Conservation (phyloP, 2,888 invertebrate genomes). For the Drosophila silvestris region DNA sequence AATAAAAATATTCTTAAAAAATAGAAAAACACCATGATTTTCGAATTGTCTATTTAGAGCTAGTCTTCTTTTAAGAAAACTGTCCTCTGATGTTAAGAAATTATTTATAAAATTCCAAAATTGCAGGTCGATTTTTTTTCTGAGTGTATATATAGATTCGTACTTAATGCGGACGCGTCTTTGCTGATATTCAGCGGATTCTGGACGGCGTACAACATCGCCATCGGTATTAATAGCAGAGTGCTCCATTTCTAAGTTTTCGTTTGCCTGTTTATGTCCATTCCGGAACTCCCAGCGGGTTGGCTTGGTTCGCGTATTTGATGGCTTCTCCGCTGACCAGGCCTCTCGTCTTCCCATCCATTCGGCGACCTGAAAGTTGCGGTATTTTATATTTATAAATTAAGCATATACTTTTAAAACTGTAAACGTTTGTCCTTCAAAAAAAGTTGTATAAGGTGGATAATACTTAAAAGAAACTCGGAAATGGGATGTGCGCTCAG, state of each 20-base stretch:
- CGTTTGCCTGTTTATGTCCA: slow-evolving; percentile 86
- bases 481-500: slow-evolving; percentile 18
- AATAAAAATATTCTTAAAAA: neutral
- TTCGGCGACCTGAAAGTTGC: slow-evolving; percentile 86
- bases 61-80: neutral
- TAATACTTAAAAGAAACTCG: neutral
- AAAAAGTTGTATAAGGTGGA: neutral
- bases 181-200: slow-evolving; percentile 83
- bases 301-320: slow-evolving; percentile 88
- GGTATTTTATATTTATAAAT: neutral
- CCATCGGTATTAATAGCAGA: slow-evolving; percentile 57
- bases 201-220: slow-evolving; percentile 71
- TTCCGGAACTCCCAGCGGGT: slow-evolving; percentile 91
- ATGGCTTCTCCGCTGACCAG: slow-evolving; percentile 92
- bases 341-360: slow-evolving; percentile 93
- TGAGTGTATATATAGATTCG: neutral
- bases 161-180: slow-evolving; percentile 84
- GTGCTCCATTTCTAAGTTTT: slow-evolving; percentile 85
- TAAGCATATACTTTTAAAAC: neutral
- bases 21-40: neutral
- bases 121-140: neutral
- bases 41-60: neutral
- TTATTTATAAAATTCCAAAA: neutral
- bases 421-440: neutral
- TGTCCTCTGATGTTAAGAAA: neutral